Percentiles rank a stretch among this genome's conserved stretches.
phyloP scores from a whole-genome alignment of 1,140 invertebrate species.

The Drosophila takahashii region DNA sequence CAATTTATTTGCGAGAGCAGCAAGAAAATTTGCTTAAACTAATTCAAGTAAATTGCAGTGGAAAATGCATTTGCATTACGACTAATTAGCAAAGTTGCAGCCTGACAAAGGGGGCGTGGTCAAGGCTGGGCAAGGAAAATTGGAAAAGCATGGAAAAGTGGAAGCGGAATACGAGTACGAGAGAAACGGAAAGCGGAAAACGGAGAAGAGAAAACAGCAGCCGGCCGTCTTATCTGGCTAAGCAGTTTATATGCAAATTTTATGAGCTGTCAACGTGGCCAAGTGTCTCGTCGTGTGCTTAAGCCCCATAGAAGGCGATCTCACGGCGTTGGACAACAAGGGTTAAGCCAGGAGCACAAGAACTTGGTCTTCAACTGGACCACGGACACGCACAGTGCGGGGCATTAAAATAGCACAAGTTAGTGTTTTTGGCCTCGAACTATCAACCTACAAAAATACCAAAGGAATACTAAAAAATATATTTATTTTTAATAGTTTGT shows the following conservation, averaged over 20 bases:
- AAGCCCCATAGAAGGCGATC: slow-evolving; percentile 22
- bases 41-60: slow-evolving; percentile 28
- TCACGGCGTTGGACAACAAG: slow-evolving; percentile 23
- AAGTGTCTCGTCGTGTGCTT: slow-evolving; percentile 49
- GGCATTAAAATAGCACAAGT: neutral
- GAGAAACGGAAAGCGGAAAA: neutral
- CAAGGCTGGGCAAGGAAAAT: slow-evolving; percentile 22
- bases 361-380: slow-evolving; percentile 32
- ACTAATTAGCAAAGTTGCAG: slow-evolving; percentile 45
- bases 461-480: too few species aligned
- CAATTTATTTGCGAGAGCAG: slow-evolving; percentile 9
- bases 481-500: too few species aligned
- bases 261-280: slow-evolving; percentile 64
- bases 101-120: slow-evolving; percentile 19
- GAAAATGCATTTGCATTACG: slow-evolving; percentile 32
- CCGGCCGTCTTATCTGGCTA: slow-evolving; percentile 30
- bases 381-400: slow-evolving; percentile 1
- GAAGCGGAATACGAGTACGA: neutral
- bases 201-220: neutral
- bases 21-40: neutral
- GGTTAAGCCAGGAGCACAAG: slow-evolving; percentile 32
- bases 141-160: slow-evolving; percentile 3
- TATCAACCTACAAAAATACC: too few species aligned
- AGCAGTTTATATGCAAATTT: slow-evolving; percentile 67
- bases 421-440: too few species aligned